A percentile compares a stretch with the other conserved stretches of the same genome.
These are phyloP conservation scores for Thumatha senex DNA, from an alignment of 2,888 invertebrate genomes.

Conservation along the genomic window DNA sequence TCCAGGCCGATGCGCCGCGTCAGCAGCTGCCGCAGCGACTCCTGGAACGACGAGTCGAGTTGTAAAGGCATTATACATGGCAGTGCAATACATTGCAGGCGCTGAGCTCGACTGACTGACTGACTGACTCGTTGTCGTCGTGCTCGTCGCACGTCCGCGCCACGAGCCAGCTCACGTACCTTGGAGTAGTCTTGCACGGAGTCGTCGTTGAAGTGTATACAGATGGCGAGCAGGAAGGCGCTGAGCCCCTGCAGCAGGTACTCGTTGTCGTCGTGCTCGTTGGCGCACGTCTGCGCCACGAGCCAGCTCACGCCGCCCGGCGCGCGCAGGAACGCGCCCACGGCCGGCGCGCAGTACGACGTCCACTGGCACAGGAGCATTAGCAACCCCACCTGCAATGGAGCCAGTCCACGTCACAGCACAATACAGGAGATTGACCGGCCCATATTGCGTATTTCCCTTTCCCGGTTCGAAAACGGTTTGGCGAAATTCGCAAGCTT, in stretches of 20 bases:
- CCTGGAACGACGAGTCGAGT: conserved; percentile 36
- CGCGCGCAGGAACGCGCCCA: conserved; percentile 90
- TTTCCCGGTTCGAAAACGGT: too few species aligned
- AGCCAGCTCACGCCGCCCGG: conserved; percentile 93
- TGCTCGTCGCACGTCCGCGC: conserved; percentile 92
- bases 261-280: conserved; percentile 96
- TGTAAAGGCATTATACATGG: too few species aligned
- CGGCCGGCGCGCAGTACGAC: conserved; percentile 91
- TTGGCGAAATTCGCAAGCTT: too few species aligned
- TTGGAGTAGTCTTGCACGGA: conserved; percentile 89
- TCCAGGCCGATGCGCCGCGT: conserved; percentile 94
- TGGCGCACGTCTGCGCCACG: conserved; percentile 90
- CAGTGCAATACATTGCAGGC: too few species aligned
- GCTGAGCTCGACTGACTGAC: conserved; percentile 92
- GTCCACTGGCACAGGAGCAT: conserved; percentile 96
- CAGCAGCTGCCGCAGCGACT: conserved; percentile 89
- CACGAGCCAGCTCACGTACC: conserved; percentile 84
- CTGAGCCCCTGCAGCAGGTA: conserved; percentile 92
- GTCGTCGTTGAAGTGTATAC: conserved; percentile 95
- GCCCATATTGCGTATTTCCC: too few species aligned
- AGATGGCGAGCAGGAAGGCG: conserved; percentile 96
- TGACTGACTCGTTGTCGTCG: conserved; percentile 94
- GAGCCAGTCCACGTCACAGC: too few species aligned
- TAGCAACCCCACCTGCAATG: conserved; percentile 89
- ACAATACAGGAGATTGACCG: too few species aligned